Percentiles rank a stretch among this genome's conserved stretches.
Conservation (phyloP, 1,140 invertebrate species). For the Lepidurus apus region DNA sequence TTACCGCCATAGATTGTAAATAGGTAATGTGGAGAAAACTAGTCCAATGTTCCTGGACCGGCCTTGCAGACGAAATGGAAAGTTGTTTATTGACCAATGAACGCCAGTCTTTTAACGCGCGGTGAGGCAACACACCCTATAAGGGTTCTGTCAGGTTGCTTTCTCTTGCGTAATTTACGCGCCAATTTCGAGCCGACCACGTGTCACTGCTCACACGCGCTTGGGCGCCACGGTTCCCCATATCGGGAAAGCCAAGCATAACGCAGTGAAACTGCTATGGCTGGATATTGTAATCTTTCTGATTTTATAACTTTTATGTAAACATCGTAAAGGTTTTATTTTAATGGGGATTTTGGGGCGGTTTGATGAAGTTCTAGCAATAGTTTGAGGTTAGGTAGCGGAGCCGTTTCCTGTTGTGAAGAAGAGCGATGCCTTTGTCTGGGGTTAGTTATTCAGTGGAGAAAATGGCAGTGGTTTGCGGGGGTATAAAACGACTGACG, state of each 20-base stretch:
- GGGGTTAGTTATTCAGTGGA: no score
- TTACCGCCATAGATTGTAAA: not conserved
- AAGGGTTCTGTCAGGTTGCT: not conserved
- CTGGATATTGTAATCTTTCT: no score
- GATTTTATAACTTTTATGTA: not conserved
- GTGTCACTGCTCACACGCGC: no score
- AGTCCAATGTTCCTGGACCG: not conserved
- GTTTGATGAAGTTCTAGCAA: no score
- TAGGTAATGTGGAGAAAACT: not conserved
- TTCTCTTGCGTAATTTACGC: not conserved
- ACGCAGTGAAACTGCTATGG: no score
- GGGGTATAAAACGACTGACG: not conserved
- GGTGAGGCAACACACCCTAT: no score
- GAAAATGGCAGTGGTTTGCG: not conserved
- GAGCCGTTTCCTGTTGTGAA: not conserved
- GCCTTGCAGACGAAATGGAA: slow-evolving; percentile 3
- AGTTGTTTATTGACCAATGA: not conserved
- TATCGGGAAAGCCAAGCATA: no score
- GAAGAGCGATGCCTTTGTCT: not conserved
- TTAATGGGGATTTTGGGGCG: not conserved
- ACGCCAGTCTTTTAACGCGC: not conserved
- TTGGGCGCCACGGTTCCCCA: no score
- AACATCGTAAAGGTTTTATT: not conserved
- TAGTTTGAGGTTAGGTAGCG: not conserved
- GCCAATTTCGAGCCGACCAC: no score